phyloP scores from a whole-genome alignment of 2,797 vertebrate species.

The Synaphobranchus kaupii region DNA sequence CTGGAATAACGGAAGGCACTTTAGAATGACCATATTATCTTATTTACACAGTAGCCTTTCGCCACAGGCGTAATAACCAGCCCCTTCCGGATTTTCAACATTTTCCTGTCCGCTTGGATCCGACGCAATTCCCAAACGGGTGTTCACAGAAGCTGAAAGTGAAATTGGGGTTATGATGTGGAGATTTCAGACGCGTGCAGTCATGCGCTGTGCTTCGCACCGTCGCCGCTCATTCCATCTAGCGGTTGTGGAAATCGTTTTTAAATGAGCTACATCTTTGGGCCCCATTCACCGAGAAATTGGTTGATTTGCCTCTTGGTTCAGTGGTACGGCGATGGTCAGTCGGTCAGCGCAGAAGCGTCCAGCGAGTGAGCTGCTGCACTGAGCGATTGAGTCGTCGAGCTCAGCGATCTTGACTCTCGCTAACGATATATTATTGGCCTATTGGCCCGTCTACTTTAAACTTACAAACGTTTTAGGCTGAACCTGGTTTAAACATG shows the following conservation, averaged over 20 bases:
- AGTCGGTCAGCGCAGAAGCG: not conserved
- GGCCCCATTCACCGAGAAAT: constrained; percentile 10
- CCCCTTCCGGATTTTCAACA: not conserved
- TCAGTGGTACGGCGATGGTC: not conserved
- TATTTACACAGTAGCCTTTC: no score
- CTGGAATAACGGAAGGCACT: not conserved
- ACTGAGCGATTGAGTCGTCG: not conserved
- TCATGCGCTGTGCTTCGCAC: not conserved
- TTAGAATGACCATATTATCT: not conserved
- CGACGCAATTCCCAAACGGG: not conserved
- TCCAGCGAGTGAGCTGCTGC: not conserved
- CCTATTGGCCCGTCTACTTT: not conserved
- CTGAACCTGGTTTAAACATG: not conserved
- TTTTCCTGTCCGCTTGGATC: constrained; percentile 6
- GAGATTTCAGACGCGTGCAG: not conserved
- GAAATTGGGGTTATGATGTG: constrained; percentile 11
- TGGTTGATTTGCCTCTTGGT: not conserved
- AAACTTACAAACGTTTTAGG: not conserved
- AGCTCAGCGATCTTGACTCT: not conserved
- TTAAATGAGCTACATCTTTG: not conserved
- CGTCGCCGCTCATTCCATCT: constrained; percentile 15
- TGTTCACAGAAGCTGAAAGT: constrained; percentile 1
- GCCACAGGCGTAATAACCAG: not conserved
- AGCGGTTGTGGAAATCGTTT: constrained; percentile 32
- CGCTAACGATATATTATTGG: not conserved